Base-by-base conservation (phyloP, 35 echinoderm and acorn worm species). In the Diadema setosum region DNA sequence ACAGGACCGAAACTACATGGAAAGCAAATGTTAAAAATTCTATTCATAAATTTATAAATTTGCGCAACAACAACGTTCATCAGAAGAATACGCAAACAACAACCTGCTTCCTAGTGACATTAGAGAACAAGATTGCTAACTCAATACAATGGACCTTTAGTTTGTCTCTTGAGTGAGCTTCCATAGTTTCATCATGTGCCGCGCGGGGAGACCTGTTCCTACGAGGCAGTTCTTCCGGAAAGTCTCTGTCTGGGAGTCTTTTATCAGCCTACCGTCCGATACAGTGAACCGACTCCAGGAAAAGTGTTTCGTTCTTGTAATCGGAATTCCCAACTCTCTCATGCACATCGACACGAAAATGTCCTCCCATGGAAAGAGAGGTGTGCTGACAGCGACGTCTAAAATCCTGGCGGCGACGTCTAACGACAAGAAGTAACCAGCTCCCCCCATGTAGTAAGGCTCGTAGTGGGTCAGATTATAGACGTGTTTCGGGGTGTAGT, bases 341-440 rank as follows among this genome's bases (percentile, higher is more conserved):
- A 78, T 42, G 40, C 73, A 78, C 6, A 43, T 15, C 73, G 83
- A 78, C 25, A 91, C 33, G 69, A 50, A 91, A 26, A 91, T 76
- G 37, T 91, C 89, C 34, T 91, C 89, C 83, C 81, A 91, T 5
- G 81, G 82, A 31, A 91, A 64, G n/a, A 74, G 83, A 6, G 58
- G 82, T 4, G 86, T 18, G 39, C 36, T 42, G 18, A 37, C 25
- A 35, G 89, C 60, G 5, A 27, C 27, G 33, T 56, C 33, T 7
- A 74, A 85, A 15, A 91, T 39, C 58, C 31, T 70, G 35, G 11
- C 18, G 8, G 82, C 89, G 12, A 91, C 81, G 83, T 91, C 89
- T 17, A 63, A 42, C 18, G 89, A 91, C 25, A 85, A 45, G 24
- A 91, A 41, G 37, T 91, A 91, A 1, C 82, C 83, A 1, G 89